Evolutionary conservation across 2,888 invertebrate genomes (phyloP), one percentile per base, ranked within the genome.

Genomic region (Crossocerus cetratus): DNA sequence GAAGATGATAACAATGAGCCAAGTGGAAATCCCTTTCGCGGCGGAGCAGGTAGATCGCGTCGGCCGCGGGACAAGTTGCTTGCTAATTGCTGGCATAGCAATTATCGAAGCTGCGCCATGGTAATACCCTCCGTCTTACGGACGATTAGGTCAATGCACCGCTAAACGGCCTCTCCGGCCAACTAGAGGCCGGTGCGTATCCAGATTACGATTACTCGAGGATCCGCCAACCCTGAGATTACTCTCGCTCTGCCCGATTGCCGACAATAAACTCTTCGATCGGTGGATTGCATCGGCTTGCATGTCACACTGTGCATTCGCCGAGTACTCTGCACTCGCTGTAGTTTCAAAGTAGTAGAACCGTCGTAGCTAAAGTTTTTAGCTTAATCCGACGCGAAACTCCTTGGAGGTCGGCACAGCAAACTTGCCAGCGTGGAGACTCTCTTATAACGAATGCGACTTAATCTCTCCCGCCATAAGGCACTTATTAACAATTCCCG

Each of bases 111-210:
- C 72, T 60, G 45, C 66, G n/a, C 56, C 59, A 14, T 55, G 55
- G 69, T 80, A 78, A 81, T 69, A 20, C 32, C 56, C 14, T 32
- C 32, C 22, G 23, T 43, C 56, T 68, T 67, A 62, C 57, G 64
- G 53, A 23, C 68, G 73, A 81, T 81, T 81, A 73, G 74, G 71
- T 75, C 69, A 49, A 79, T 67, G 71, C 71, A 32, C 68, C 49
- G 32, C 59, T 71, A 54, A 74, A 78, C 59, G 32, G 44, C 45
- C 32, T 3, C 32, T 11, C 54, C 66, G 59, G 55, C 72, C 57
- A 16, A 44, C 22, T 21, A 61, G 22, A 61, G 42, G 63, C 61
- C 66, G 32, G 68, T 69, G 66, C 62, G 57, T 49, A 67, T 66
- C 54, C 65, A 55, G 60, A 76, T 78, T 74, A 69, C 63, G 61